Evolutionary conservation across 2,113 vertebrate species (phyloP).

Genomic region (Camelus dromedarius): DNA sequence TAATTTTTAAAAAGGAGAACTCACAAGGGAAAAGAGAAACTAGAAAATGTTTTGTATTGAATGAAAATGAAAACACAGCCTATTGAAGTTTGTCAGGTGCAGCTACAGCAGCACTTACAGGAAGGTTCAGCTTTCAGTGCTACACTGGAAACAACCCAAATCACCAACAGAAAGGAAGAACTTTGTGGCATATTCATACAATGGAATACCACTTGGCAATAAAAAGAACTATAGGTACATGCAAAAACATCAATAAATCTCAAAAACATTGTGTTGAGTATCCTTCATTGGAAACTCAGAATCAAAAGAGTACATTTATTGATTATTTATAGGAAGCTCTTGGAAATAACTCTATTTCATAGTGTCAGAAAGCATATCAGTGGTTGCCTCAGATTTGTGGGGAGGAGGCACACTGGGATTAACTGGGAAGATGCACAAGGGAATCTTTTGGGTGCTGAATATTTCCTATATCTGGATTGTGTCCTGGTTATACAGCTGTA

Average conservation of each 20-base stretch:
- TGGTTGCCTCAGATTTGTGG: background rate
- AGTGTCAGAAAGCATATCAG: background rate
- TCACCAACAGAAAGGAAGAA: background rate
- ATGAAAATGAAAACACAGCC: background rate
- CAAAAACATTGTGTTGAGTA: background rate
- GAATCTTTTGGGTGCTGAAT: background rate
- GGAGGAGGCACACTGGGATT: background rate
- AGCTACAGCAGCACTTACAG: background rate
- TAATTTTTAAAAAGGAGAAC: background rate
- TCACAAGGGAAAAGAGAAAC: background rate
- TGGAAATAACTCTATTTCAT: background rate
- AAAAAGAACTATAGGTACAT: background rate
- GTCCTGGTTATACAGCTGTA: background rate
- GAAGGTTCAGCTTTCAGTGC: background rate
- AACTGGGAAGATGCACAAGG: background rate
- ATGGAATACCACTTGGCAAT: background rate
- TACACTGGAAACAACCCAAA: background rate
- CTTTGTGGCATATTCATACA: background rate
- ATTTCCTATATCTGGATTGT: background rate
- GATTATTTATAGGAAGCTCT: background rate
- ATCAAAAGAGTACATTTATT: background rate
- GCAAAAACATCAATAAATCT: background rate
- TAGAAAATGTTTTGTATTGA: background rate
- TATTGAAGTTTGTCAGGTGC: background rate
- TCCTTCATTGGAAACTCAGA: background rate